Evolutionary conservation across 2,797 vertebrate genomes (phyloP).

Genomic region (Telmatherina bonti): DNA sequence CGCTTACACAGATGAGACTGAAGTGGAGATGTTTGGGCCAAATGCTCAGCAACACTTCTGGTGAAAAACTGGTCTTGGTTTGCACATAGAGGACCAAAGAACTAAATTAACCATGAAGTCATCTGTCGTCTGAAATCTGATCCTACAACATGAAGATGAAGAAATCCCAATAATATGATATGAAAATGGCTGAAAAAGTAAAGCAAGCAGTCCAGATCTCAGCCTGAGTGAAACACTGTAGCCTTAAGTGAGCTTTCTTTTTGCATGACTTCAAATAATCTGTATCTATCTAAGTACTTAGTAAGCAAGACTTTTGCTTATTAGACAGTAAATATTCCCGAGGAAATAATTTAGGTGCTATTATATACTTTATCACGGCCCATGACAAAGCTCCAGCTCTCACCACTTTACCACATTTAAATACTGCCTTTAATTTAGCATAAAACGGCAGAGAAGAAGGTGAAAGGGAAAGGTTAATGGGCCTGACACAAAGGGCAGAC

Average conservation of each 20-base stretch:
- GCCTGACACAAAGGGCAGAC: slow-evolving; percentile 79
- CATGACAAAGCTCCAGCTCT: slow-evolving; percentile 44
- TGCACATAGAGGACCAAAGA: neutral
- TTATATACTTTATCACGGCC: slow-evolving; percentile 53
- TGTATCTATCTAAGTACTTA: slow-evolving; percentile 13
- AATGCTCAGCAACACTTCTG: neutral
- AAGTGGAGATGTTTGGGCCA: neutral
- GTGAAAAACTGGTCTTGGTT: neutral
- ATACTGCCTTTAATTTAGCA: slow-evolving; percentile 78
- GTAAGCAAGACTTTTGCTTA: slow-evolving; percentile 19
- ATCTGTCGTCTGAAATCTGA: no score
- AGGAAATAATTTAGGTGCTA: slow-evolving; percentile 44
- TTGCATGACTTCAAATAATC: neutral
- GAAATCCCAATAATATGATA: no score
- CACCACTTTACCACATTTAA: slow-evolving; percentile 61
- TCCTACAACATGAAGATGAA: no score
- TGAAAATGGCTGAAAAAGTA: no score
- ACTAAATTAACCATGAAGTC: no score
- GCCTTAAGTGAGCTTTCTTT: neutral
- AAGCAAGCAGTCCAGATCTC: no score
- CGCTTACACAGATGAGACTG: neutral
- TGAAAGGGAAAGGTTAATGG: slow-evolving; percentile 82
- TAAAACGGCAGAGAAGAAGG: slow-evolving; percentile 71
- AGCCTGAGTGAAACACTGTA: no score
- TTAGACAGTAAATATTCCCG: slow-evolving; percentile 6